Conservation (phyloP, 2,888 invertebrate species). For the Dicycla oo region DNA sequence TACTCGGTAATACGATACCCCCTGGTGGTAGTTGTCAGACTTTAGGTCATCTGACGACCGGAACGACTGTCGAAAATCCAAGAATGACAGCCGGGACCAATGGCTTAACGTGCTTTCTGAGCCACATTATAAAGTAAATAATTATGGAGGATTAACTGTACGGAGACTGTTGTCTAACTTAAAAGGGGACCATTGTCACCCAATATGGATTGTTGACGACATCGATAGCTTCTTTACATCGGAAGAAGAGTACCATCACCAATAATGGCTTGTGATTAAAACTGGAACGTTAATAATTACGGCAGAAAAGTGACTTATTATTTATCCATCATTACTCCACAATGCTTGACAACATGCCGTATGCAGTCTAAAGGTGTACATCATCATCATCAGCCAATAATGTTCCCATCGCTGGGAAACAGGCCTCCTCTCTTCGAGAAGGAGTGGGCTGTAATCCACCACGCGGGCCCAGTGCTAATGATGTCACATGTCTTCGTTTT, state of each 20-base stretch:
- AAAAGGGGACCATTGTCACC: not conserved
- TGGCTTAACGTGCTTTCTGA: too few species aligned
- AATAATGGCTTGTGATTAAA: not conserved
- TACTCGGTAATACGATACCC: too few species aligned
- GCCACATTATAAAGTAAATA: not conserved
- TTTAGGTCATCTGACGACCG: too few species aligned
- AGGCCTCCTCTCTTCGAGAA: too few species aligned
- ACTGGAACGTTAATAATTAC: not conserved
- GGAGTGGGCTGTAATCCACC: not conserved
- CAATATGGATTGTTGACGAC: not conserved
- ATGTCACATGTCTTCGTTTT: not conserved
- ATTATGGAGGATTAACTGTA: not conserved
- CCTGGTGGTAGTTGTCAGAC: too few species aligned
- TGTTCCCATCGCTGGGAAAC: too few species aligned
- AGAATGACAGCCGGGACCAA: too few species aligned
- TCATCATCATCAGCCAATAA: too few species aligned
- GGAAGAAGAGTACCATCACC: not conserved
- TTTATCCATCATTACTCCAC: not conserved
- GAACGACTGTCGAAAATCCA: too few species aligned
- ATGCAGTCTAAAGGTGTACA: not conserved
- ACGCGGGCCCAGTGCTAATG: not conserved
- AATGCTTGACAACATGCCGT: not conserved
- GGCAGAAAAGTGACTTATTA: not conserved
- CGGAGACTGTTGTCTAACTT: not conserved
- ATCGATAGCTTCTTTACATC: not conserved